These are phyloP conservation scores for Bombylius discolor DNA, from an alignment of 2,888 invertebrate species.

Conservation along the genomic window DNA sequence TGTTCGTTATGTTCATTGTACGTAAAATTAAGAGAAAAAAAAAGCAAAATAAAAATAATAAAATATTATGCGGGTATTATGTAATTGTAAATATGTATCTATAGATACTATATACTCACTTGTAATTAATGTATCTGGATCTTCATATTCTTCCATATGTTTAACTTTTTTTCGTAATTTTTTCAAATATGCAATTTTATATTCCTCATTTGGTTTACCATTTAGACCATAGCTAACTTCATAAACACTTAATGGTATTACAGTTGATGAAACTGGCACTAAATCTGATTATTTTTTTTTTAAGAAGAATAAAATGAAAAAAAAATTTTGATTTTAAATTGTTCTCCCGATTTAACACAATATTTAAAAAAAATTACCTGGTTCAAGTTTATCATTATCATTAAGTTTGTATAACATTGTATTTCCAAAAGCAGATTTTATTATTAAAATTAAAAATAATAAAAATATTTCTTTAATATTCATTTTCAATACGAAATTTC, in stretches of 20 bases:
- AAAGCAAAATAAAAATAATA: too few relatives aligned
- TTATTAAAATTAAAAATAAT: slow-evolving; percentile 8
- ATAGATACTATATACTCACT: slow-evolving; percentile 17
- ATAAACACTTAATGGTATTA: slow-evolving; percentile 48
- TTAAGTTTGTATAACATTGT: slow-evolving; percentile 41
- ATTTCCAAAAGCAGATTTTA: slow-evolving; percentile 15
- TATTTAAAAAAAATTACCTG: slow-evolving; percentile 28
- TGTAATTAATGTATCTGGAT: slow-evolving; percentile 32
- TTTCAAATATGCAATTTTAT: slow-evolving; percentile 34
- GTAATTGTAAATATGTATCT: too few relatives aligned
- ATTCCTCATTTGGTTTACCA: slow-evolving; percentile 34
- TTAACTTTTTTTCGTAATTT: slow-evolving; percentile 33
- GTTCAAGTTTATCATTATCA: slow-evolving; percentile 39
- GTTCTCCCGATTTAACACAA: neutral
- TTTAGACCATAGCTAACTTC: slow-evolving; percentile 45
- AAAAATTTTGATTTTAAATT: slow-evolving; percentile 2
- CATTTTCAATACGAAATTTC: neutral
- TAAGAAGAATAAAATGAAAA: slow-evolving; percentile 1
- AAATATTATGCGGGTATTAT: too few relatives aligned
- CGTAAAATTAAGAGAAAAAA: too few relatives aligned
- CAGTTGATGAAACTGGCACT: slow-evolving; percentile 52
- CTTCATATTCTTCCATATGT: slow-evolving; percentile 19
- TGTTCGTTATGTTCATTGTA: neutral
- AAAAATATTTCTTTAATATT: neutral
- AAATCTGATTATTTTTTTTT: slow-evolving; percentile 37